Base-by-base conservation (phyloP, 1,140 invertebrate genomes). In the Eciton burchellii region DNA sequence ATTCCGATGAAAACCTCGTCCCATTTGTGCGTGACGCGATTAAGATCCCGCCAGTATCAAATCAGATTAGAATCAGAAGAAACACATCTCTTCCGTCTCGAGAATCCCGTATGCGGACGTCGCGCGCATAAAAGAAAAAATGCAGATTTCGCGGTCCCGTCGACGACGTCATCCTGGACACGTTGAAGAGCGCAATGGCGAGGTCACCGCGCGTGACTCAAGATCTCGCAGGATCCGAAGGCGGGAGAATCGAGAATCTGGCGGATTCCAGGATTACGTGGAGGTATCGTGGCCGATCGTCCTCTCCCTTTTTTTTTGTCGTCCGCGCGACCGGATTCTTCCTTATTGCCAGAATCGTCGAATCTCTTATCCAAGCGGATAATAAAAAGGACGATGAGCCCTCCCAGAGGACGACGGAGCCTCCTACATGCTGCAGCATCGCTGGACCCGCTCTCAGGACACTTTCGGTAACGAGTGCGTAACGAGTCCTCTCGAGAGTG, bases 381-480 rank as follows among this genome's bases (percentile, higher is more conserved):
- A 89, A 89, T 90, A 90, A 90, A 90, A 87, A 85, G 77, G 81
- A 68, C 83, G 88, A 85, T 85, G 88, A 82, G 83, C 71, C 52
- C 52, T 41, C 41, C n/a, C 12, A 19, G 43, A 24, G 72, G 43
- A 9, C 54, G 43, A 14, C 19, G 76, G 54, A 8, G 45, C 65
- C 29, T 65, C 49, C 54, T 81, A 70, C 74, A 29, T 68, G 26
- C 26, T 74, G 71, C 74, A 86, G 77, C 43, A 54, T 52, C 29
- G 21, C 49, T 54, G 65, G 65, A 71, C n/a, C 56, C 26, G 24
- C 19, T 86, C 68, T 19, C 47, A 47, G 35, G 41, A 60, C 45
- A 81, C 79, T 81, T 88, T 84, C 41, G 83, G 68, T 83, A 88
- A 88, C 70, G 86, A 88, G 73, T 52, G 47, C 24, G 71, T 56